phyloP scores from a whole-genome alignment of 2,113 vertebrate genomes.

The Saccopteryx bilineata region DNA sequence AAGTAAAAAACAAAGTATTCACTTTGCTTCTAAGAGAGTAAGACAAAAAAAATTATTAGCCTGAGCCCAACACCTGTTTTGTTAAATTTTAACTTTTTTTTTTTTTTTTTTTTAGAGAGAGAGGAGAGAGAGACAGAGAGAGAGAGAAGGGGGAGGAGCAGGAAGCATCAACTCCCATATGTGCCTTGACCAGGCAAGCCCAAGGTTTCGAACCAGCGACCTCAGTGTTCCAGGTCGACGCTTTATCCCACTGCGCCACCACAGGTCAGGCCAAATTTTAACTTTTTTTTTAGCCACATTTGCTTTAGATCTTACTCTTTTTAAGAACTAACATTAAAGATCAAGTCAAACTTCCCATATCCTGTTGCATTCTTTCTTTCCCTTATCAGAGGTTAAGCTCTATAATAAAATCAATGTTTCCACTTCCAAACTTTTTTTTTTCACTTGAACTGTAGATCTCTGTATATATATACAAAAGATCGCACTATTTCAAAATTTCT shows the following conservation, averaged over 20 bases:
- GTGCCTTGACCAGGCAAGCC: too few relatives aligned
- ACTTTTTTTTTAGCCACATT: not conserved
- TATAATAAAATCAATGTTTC: not conserved
- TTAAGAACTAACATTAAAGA: not conserved
- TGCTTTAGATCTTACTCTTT: slow-evolving; percentile 15
- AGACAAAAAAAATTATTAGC: slow-evolving; percentile 7
- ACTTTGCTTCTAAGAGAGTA: not conserved
- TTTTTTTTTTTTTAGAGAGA: too few relatives aligned
- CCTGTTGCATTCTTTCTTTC: not conserved
- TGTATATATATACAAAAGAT: not conserved
- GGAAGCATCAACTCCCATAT: too few relatives aligned
- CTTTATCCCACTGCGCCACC: too few relatives aligned
- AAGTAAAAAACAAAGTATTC: not conserved
- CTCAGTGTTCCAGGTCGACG: too few relatives aligned
- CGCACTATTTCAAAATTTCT: not conserved
- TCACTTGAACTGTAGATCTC: not conserved
- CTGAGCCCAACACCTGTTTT: not conserved
- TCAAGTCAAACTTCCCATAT: not conserved
- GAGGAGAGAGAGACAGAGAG: too few relatives aligned
- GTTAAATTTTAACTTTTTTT: not conserved
- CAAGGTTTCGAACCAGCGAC: too few relatives aligned
- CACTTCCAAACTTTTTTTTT: not conserved
- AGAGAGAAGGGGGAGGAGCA: too few relatives aligned
- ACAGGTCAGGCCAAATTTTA: too few relatives aligned
- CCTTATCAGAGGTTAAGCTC: not conserved